Base-by-base conservation (phyloP, 1,140 invertebrate species). In the Dufourea novaeangliae region DNA sequence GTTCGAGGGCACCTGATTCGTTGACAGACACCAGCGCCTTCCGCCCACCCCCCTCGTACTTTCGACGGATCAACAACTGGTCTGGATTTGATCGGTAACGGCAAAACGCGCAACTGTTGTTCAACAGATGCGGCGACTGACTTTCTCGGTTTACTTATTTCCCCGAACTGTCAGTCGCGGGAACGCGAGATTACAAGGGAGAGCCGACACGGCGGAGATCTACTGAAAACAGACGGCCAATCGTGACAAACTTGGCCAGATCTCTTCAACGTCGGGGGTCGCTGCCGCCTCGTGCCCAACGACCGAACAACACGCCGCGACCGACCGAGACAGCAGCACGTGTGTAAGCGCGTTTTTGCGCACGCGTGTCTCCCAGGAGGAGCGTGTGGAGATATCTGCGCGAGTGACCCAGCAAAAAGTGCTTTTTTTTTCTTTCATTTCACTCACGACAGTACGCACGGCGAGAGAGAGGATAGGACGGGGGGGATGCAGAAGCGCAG, bases 301-400 rank as follows among this genome's bases (percentile, higher is more conserved):
- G 76, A 75, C 52, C 71, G 64, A 79, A 66, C 50, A 46, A 70
- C 64, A 57, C 62, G 72, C 75, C 79, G 79, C 79, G 59, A 34
- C 34, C 62, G 73, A 69, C 59, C 61, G 44, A n/a, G n/a, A n/a
- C 66, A 61, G 68, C 61, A 84, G 83, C 83, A 85, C 83, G 83
- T 84, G 82, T 84, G 82, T 52, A 39, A 68, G 25, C 69, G 59
- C 44, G 82, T 85, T 85, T 85, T 85, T 85, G 82, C 83, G 69
- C 69, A 78, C 69, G 80, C 77, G 82, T 84, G 62, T 75, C 83
- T 85, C 83, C 83, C 83, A 85, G 83, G 78, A 85, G 73, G 83
- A 83, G 82, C 77, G n/a, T n/a, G n/a, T n/a, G 22, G 57, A 83
- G 64, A 71, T 71, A 77, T 71, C 68, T 11, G 56, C 69, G 59